Percentiles rank a stretch among this genome's conserved stretches.
phyloP scores from a whole-genome alignment of 1,140 invertebrate species.

The Sinella curviseta region DNA sequence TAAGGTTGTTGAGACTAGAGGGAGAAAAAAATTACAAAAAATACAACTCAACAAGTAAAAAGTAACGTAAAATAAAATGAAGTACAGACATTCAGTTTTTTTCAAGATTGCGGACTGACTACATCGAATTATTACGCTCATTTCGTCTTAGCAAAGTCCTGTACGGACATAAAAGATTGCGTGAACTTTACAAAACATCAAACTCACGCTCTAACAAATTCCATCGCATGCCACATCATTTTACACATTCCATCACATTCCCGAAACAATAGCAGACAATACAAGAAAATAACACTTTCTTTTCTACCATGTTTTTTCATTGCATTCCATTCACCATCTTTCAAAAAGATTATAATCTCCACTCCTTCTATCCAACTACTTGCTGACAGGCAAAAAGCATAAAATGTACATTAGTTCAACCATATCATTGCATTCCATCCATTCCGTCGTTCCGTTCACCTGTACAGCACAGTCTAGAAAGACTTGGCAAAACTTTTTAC shows the following conservation, averaged over 20 bases:
- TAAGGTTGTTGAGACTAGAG: too few relatives aligned
- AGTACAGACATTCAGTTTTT: too few relatives aligned
- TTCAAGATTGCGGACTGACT: not conserved
- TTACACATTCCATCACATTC: conserved; percentile 29
- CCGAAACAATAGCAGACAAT: not conserved
- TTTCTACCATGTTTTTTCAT: conserved; percentile 10
- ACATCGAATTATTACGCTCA: not conserved
- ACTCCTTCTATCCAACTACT: not conserved
- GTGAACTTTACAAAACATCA: conserved; percentile 36
- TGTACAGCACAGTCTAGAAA: not conserved
- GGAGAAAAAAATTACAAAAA: too few relatives aligned
- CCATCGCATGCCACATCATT: conserved; percentile 37
- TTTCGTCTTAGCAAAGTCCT: not conserved
- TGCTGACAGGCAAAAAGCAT: conserved; percentile 25
- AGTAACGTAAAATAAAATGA: not conserved
- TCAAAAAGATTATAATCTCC: conserved; percentile 20
- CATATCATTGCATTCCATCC: conserved; percentile 20
- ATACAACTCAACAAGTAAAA: not conserved
- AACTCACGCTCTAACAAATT: conserved; percentile 40
- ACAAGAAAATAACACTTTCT: conserved; percentile 23
- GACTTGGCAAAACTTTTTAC: not conserved
- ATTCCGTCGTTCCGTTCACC: not conserved
- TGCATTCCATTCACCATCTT: conserved; percentile 24
- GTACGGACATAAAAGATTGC: conserved; percentile 31
- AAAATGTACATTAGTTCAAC: conserved; percentile 20